Evolutionary conservation across 1,140 invertebrate species (phyloP), one percentile per base, ranked within the genome.

Genomic region (Drosophila yakuba): DNA sequence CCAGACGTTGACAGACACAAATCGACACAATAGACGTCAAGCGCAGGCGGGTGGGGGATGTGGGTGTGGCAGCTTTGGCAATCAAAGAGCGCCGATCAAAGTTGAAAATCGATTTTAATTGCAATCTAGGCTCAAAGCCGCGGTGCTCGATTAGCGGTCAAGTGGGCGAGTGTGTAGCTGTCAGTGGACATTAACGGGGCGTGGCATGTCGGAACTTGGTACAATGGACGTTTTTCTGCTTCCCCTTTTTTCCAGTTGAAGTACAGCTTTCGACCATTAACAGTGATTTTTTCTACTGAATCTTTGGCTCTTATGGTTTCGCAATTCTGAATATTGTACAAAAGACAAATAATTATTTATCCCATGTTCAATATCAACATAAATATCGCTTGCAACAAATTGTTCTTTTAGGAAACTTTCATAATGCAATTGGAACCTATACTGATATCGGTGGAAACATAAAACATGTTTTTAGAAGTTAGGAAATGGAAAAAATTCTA

Each of bases 101-200:
- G 83, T 78, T 35, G 61, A 86, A 86, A 86, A 83, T 86, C 83
- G 83, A 86, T 88, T 88, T 86, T 86, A 86, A 86, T 86, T 86
- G 83, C 83, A 88, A 88, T 88, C 83, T 71, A 79, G 66, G 68
- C 68, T 59, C 55, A 60, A 60, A 51, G 43, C 48, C 17, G 63
- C 45, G 57, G 20, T 67, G 62, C 57, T 62, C 81, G 66, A 80
- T 80, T 64, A 74, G 69, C 62, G 66, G 76, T 73, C 60, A 45
- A 80, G 41, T 60, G 57, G 38, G 50, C 17, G 44, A 20, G 23
- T 32, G 45, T 39, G 11, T 39, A 10, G 23, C 25, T 14, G 1
- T 15, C 44, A 48, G 25, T 14, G 60, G 25, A 8, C 44, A 71
- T 48, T 71, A 69, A 43, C 17, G 45, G 35, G 43, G 23, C 51